phyloP scores from a whole-genome alignment of 92 coral and sea anemone genomes.

The Chrysogorgia sp. region DNA sequence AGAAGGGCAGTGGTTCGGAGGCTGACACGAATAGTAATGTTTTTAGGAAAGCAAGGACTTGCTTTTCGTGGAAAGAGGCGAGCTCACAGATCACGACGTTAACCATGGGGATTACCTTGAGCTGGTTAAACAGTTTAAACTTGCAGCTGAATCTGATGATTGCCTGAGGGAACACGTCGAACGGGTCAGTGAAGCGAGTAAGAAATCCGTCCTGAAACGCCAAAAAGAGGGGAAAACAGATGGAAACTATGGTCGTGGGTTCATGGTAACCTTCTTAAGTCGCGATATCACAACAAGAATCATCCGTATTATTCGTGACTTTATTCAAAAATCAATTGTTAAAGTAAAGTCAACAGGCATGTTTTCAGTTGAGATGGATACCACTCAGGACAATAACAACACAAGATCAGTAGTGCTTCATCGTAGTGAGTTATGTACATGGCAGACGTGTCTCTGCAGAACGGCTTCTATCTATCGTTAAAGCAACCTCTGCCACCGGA shows the following conservation, averaged over 20 bases:
- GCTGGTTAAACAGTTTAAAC: constrained; percentile 14
- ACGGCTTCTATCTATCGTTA: constrained; percentile 17
- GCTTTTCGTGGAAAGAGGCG: constrained; percentile 32
- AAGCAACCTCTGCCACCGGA: constrained; percentile 18
- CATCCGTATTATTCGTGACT: constrained; percentile 1
- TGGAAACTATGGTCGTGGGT: constrained; percentile 37
- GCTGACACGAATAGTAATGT: constrained; percentile 4
- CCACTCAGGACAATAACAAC: constrained; percentile 22
- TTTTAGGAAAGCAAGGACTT: constrained; percentile 12
- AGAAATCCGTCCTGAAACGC: constrained; percentile 5
- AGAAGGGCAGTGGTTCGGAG: constrained; percentile 13
- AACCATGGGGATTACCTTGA: constrained; percentile 19
- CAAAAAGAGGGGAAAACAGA: constrained; percentile 17
- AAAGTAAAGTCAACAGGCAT: constrained; percentile 6
- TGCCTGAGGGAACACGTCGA: constrained; percentile 12
- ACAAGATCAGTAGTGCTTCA: constrained; percentile 27
- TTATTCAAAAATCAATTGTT: constrained; percentile 15
- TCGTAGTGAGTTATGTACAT: constrained; percentile 6
- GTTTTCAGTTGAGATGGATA: constrained; percentile 41
- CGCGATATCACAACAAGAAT: constrained; percentile 33
- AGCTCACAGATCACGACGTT: constrained; percentile 1
- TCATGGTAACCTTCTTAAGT: constrained; percentile 10
- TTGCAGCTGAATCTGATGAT: constrained; percentile 6
- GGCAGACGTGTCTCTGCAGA: constrained; percentile 8
- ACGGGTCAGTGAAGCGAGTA: constrained; percentile 3